A percentile compares a stretch with the other conserved stretches of the same genome.
Evolutionary conservation across 2,113 vertebrate species (phyloP).

Genomic region (Chamaea fasciata): DNA sequence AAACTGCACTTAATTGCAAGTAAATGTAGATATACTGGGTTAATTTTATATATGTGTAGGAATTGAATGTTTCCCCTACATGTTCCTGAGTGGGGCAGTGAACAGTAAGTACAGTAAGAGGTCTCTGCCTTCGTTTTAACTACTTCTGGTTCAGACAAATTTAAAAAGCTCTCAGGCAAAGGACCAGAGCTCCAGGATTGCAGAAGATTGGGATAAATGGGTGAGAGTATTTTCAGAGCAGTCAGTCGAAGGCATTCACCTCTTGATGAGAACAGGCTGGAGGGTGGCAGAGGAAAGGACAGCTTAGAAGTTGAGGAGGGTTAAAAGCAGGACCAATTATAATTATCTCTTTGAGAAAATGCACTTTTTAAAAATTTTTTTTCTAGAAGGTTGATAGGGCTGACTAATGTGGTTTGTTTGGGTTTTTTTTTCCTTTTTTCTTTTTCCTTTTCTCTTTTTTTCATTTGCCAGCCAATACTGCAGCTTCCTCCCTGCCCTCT

Average conservation of each 20-base stretch:
- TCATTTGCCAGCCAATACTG: neutral
- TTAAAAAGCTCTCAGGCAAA: neutral
- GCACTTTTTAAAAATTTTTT: neutral
- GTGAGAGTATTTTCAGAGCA: neutral
- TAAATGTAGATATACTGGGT: neutral
- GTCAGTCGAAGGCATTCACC: neutral
- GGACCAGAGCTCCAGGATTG: neutral
- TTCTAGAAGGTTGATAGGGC: neutral
- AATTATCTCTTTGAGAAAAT: neutral
- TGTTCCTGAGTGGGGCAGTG: neutral
- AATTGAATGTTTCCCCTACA: rapidly evolving
- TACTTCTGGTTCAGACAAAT: neutral
- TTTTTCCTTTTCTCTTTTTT: neutral
- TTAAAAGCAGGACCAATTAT: neutral
- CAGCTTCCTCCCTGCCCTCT: neutral
- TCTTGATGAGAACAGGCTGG: neutral
- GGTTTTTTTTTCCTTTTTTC: rapidly evolving
- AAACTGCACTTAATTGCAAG: neutral
- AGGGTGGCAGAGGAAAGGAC: neutral
- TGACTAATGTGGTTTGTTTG: neutral
- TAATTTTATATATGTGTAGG: neutral
- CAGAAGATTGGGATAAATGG: neutral
- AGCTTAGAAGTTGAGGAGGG: neutral
- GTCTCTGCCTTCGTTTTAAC: neutral
- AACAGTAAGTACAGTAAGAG: neutral